Conservation (phyloP, 2,888 invertebrate species). For the Colletes collaris region DNA sequence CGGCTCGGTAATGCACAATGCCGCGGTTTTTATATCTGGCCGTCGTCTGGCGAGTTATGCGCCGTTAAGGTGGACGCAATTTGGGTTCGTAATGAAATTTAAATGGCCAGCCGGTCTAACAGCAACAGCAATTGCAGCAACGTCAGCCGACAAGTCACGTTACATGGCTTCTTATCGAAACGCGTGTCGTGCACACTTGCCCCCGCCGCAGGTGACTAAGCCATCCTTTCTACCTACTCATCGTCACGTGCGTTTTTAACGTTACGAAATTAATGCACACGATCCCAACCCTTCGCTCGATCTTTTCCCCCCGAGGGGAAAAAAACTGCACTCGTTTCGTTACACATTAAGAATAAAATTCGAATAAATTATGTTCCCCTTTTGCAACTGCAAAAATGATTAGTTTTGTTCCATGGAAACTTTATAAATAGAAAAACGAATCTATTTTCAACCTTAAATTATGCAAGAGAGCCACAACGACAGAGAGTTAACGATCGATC, state of each 20-base stretch:
- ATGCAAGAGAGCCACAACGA: not conserved
- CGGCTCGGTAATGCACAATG: conserved; percentile 32
- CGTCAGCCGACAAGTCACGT: conserved; percentile 57
- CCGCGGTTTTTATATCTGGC: conserved; percentile 18
- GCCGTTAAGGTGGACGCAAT: conserved; percentile 66
- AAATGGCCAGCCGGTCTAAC: conserved; percentile 56
- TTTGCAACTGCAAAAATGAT: no score
- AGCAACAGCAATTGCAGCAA: conserved; percentile 44
- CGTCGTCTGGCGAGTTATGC: conserved; percentile 40
- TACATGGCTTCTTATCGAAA: conserved; percentile 62
- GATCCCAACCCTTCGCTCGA: not conserved
- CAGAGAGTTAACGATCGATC: conserved; percentile 23
- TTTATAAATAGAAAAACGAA: no score
- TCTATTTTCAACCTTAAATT: no score
- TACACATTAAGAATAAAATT: no score
- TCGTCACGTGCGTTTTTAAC: conserved; percentile 50
- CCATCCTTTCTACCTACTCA: conserved; percentile 65
- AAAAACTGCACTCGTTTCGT: no score
- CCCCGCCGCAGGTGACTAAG: conserved; percentile 66
- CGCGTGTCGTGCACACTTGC: conserved; percentile 51
- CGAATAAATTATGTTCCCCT: no score
- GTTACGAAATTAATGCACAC: conserved; percentile 34
- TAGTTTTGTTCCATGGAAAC: no score
- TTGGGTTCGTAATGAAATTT: conserved; percentile 73
- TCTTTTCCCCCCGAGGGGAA: not conserved